Evolutionary conservation across 2,797 vertebrate genomes (phyloP), one percentile per base, ranked within the genome.

Genomic region (Xerus rutilus): DNA sequence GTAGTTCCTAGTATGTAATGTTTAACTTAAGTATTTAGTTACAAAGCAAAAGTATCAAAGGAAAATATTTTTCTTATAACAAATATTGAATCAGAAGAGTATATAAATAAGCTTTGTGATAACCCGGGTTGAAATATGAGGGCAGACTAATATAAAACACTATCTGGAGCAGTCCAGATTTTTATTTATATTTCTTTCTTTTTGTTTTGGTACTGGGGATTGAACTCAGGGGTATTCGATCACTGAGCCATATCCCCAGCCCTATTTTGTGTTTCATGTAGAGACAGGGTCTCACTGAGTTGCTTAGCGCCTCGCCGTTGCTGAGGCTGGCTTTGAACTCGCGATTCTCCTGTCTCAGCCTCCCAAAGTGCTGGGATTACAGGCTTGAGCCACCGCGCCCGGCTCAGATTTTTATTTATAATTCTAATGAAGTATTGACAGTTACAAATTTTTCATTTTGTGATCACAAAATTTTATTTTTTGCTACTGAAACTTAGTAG

Each of bases 21-120:
- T 93, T 95, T 47, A 95, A 77, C 91, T 86, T 86, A 81, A 92
- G 65, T 30, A 59, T 67, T 90, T 96, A 81, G 14, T 54, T 70
- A 92, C 30, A 39, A 45, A 52, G 3, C 64, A 39, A 14, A 73
- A 93, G 20, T 65, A 73, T 79, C 30, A 82, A 35, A 87, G 94
- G 39, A 81, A 91, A 96, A 17, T 79, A 84, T 64, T 95, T 89
- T 91, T 17, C 17, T 65, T 96, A 70, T 2, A 91, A 54, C 32
- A 96, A 65, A 70, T 85, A n/a, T 20, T 81, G n/a, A 73, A 11
- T 93, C 15, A 72, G 64, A 5, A 94, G 49, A 70, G 49, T 78
- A 65, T 91, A 78, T 65, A 90, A 62, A 43, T 89, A 92, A 92
- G 13, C 73, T 85, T 95, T 85, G 52, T 35, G 78, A 28, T 86